Conservation (phyloP, 2,113 vertebrate genomes). For the Hyla sarda region DNA sequence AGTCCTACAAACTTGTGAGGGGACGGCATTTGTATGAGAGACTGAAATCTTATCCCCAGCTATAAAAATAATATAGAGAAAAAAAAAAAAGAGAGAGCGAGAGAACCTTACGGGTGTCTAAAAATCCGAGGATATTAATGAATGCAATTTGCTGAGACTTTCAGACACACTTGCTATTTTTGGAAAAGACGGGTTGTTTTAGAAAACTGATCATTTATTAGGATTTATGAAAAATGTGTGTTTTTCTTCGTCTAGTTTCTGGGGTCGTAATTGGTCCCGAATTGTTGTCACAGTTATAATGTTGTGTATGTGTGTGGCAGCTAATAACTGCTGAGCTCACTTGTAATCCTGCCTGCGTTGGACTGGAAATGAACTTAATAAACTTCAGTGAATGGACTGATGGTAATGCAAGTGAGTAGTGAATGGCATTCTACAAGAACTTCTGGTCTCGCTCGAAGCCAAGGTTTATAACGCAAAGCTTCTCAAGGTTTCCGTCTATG, state of each 20-base stretch:
- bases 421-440: neutral
- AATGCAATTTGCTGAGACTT: conserved; percentile 50
- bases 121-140: conserved; percentile 43
- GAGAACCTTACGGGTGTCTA: conserved; percentile 12
- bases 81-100: conserved; percentile 15
- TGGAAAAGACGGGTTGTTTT: conserved; percentile 52
- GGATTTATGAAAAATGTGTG: conserved; percentile 36
- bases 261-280: conserved; percentile 32
- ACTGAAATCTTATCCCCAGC: conserved; percentile 49
- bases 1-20: conserved; percentile 11
- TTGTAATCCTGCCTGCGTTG: conserved; percentile 37
- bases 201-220: conserved; percentile 54
- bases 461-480: neutral
- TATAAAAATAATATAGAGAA: conserved; percentile 31
- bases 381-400: neutral
- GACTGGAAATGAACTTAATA: conserved; percentile 3
- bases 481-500: neutral
- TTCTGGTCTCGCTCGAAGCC: neutral
- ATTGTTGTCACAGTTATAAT: conserved; percentile 35
- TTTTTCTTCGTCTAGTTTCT: conserved; percentile 32
- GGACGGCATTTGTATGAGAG: conserved; percentile 14
- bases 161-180: conserved; percentile 53
- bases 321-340: conserved; percentile 15
- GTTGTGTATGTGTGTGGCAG: conserved; percentile 25
- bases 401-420: neutral